Percentiles rank a stretch among this genome's conserved stretches.
Conservation (phyloP, 2,113 vertebrate species). For the Chlamydotis undulata region DNA sequence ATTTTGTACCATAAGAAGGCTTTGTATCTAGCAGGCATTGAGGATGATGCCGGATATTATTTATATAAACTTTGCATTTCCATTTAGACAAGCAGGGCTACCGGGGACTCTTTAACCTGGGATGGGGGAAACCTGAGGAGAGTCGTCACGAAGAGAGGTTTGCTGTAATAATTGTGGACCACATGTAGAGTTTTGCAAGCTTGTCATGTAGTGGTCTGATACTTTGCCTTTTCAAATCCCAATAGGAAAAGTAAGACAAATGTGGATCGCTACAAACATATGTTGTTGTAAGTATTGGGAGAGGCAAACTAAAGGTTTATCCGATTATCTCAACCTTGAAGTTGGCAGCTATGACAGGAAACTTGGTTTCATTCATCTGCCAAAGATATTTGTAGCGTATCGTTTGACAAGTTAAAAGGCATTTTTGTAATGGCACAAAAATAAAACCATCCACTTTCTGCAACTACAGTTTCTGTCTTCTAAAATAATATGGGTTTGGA, state of each 20-base stretch:
- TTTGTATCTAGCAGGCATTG: neutral
- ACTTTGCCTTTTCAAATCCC: slow-evolving; percentile 19
- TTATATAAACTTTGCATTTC: neutral
- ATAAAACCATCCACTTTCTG: slow-evolving; percentile 43
- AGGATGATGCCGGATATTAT: neutral
- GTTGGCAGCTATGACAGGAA: slow-evolving; percentile 60
- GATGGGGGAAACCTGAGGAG: neutral
- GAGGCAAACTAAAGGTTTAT: slow-evolving; percentile 49
- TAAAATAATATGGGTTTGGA: slow-evolving; percentile 2
- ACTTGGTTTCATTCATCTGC: slow-evolving; percentile 52
- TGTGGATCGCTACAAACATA: neutral
- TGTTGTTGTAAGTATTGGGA: slow-evolving; percentile 42
- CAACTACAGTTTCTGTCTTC: slow-evolving; percentile 5
- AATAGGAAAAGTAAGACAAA: slow-evolving; percentile 13
- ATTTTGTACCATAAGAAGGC: neutral
- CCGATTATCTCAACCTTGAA: slow-evolving; percentile 63
- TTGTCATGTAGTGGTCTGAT: neutral
- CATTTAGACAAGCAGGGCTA: neutral
- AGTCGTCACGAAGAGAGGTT: neutral
- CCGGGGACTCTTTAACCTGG: neutral
- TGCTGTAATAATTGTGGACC: neutral
- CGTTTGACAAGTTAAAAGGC: slow-evolving; percentile 49
- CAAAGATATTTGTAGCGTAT: slow-evolving; percentile 51
- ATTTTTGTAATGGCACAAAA: slow-evolving; percentile 58
- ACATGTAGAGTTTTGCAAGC: neutral